A percentile compares a stretch with the other conserved stretches of the same genome.
phyloP scores from a whole-genome alignment of 2,113 vertebrate species.

The Protobothrops mucrosquamatus region DNA sequence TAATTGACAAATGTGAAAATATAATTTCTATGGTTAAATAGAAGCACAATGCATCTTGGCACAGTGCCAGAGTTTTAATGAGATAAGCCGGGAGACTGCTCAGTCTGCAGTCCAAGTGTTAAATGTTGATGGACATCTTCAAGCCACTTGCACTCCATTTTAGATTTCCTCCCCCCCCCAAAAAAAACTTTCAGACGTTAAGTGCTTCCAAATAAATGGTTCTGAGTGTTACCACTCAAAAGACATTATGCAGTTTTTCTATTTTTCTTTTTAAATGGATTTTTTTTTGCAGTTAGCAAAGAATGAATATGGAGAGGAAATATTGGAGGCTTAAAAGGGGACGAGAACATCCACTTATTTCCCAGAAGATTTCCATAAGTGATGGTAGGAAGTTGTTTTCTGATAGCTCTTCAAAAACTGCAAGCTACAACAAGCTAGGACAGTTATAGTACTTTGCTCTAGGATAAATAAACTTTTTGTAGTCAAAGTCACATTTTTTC shows the following conservation, averaged over 20 bases:
- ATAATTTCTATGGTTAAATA: neutral
- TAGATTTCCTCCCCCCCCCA: rapidly evolving
- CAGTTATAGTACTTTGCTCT: neutral
- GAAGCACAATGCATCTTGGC: neutral
- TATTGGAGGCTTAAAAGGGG: neutral
- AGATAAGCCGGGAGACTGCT: neutral
- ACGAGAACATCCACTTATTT: neutral
- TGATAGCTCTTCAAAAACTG: neutral
- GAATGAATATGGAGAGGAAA: neutral
- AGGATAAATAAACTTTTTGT: neutral
- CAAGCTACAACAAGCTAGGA: neutral
- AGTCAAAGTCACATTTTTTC: neutral
- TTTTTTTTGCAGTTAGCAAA: neutral
- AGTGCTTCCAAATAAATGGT: neutral
- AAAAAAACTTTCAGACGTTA: neutral
- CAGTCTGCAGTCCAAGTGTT: neutral
- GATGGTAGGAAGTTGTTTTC: neutral
- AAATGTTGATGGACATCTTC: neutral
- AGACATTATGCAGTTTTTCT: neutral
- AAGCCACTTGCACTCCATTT: neutral
- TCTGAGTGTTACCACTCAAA: neutral
- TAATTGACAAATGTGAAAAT: neutral
- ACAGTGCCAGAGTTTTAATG: neutral
- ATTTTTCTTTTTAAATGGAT: neutral
- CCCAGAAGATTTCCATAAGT: neutral